phyloP scores from a whole-genome alignment of 2,113 vertebrate genomes.

The Thinocorus orbignyianus region DNA sequence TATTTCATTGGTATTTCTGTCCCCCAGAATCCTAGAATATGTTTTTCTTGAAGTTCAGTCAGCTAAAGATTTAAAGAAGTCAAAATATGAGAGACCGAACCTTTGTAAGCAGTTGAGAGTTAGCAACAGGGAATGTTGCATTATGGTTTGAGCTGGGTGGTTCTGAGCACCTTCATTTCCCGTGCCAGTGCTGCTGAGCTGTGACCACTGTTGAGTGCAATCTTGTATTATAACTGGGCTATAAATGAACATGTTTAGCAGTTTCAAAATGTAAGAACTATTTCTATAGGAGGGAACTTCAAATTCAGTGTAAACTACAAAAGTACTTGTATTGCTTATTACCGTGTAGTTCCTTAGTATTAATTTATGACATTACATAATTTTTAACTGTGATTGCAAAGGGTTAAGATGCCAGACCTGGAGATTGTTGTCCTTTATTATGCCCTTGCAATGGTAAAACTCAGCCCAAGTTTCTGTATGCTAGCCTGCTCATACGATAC shows the following conservation, averaged over 20 bases:
- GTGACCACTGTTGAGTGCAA: too few species aligned
- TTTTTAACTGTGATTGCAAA: neutral
- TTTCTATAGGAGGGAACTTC: neutral
- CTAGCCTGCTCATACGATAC: neutral
- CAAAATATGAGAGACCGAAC: neutral
- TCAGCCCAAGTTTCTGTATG: neutral
- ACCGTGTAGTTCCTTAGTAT: neutral
- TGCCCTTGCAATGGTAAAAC: neutral
- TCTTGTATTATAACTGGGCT: neutral
- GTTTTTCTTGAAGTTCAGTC: neutral
- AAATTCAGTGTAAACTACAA: neutral
- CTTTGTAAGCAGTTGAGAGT: neutral
- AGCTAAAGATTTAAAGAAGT: neutral
- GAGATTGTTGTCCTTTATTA: neutral
- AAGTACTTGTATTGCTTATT: neutral
- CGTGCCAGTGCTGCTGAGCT: accelerated
- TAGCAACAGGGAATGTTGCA: neutral
- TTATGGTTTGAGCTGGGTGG: neutral
- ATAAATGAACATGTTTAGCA: neutral
- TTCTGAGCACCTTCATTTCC: neutral
- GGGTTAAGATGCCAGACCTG: neutral
- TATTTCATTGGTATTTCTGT: neutral
- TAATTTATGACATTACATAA: neutral
- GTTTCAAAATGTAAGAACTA: neutral
- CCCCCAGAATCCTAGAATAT: neutral